These are phyloP conservation scores for Lasius platythorax DNA, from an alignment of 2,888 invertebrate genomes.

Conservation along the genomic window DNA sequence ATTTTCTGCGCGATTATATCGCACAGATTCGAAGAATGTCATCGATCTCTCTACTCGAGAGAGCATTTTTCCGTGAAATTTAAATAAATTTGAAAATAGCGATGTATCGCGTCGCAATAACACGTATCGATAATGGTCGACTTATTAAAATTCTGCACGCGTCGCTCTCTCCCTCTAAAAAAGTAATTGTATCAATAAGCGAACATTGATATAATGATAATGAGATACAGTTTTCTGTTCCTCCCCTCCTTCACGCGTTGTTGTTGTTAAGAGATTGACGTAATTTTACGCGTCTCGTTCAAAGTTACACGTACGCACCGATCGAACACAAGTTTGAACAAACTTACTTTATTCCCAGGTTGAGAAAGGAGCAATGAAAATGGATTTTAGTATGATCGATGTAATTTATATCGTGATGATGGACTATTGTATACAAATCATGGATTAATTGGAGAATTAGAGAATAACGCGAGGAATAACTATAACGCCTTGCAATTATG, in stretches of 20 bases:
- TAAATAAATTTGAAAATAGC: conserved; percentile 2
- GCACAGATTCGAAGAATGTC: neutral
- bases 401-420: conserved; percentile 27
- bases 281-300: neutral
- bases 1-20: neutral
- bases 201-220: neutral
- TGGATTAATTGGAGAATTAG: neutral
- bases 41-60: neutral
- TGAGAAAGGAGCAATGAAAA: conserved; percentile 9
- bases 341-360: neutral
- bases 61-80: neutral
- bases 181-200: neutral
- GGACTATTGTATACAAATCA: neutral
- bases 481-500: neutral
- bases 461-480: neutral
- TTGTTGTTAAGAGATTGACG: neutral
- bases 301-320: neutral
- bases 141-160: neutral
- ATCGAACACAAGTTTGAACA: conserved; percentile 1
- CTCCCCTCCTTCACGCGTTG: neutral
- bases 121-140: neutral
- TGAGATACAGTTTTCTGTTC: neutral
- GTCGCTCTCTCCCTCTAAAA: neutral
- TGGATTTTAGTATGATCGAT: conserved; percentile 10
- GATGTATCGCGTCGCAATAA: neutral